Percentiles rank a stretch among this genome's conserved stretches.
Conservation (phyloP, 2,113 vertebrate species). For the Lipotes vexillifer region DNA sequence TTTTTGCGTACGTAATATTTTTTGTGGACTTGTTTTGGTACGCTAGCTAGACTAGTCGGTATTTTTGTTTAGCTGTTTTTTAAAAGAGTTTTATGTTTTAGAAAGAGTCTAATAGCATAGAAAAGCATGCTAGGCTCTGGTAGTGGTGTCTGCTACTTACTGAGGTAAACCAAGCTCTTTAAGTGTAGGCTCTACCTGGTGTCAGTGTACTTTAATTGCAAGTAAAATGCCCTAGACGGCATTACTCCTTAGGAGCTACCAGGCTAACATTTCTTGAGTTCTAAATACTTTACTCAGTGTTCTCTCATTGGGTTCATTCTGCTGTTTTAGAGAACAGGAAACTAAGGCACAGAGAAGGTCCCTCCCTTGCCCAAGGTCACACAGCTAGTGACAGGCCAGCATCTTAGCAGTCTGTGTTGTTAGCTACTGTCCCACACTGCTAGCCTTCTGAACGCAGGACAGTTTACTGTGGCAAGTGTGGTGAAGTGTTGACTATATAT, state of each 20-base stretch:
- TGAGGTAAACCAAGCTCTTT: neutral
- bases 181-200: fast-evolving
- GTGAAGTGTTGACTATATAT: neutral
- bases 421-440: neutral
- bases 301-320: neutral
- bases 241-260: neutral
- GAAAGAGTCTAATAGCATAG: neutral
- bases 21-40: neutral
- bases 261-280: no score
- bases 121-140: neutral
- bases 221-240: neutral
- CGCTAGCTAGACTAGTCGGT: neutral
- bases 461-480: neutral
- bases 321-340: neutral
- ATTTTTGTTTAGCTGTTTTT: neutral
- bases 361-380: neutral
- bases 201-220: neutral
- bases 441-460: neutral
- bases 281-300: neutral
- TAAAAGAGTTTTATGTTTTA: neutral
- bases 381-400: neutral
- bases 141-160: neutral
- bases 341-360: neutral
- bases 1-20: neutral
- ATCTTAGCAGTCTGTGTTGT: neutral